Percentiles rank a stretch among this genome's conserved stretches.
phyloP scores from a whole-genome alignment of 2,113 vertebrate species.

The Onychorhynchus coronatus region DNA sequence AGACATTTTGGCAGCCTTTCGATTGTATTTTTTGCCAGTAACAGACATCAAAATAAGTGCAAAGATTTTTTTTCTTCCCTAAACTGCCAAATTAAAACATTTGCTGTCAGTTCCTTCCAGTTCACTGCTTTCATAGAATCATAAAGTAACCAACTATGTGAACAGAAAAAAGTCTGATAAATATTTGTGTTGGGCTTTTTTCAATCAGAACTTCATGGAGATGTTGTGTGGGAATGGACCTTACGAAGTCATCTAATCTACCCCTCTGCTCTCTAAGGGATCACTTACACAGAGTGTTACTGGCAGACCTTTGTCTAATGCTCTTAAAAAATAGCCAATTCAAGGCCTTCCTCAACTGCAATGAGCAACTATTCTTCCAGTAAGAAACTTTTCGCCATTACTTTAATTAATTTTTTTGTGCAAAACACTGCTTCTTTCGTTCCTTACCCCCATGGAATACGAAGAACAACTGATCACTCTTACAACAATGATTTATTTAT shows the following conservation, averaged over 20 bases:
- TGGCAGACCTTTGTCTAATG: not conserved
- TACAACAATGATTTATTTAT: not conserved
- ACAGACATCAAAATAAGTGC: not conserved
- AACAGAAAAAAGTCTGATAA: not conserved
- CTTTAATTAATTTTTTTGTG: not conserved
- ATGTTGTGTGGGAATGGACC: not conserved
- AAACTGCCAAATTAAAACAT: slow-evolving; percentile 30
- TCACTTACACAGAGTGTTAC: not conserved
- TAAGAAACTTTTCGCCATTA: not conserved
- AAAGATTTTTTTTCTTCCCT: not conserved
- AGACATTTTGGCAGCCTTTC: not conserved
- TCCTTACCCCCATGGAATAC: not conserved
- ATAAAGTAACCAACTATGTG: not conserved
- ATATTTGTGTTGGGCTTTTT: not conserved
- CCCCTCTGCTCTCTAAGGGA: not conserved
- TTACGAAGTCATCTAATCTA: not conserved
- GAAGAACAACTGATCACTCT: not conserved
- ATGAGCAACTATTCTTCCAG: not conserved
- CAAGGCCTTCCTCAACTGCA: not conserved
- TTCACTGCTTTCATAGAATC: not conserved
- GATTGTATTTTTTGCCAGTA: not conserved
- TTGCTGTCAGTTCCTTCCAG: slow-evolving; percentile 13
- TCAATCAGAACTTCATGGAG: not conserved
- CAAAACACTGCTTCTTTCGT: not conserved
- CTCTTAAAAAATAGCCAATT: not conserved